phyloP scores from a whole-genome alignment of 2,888 invertebrate species.

The Cactoblastis cactorum region DNA sequence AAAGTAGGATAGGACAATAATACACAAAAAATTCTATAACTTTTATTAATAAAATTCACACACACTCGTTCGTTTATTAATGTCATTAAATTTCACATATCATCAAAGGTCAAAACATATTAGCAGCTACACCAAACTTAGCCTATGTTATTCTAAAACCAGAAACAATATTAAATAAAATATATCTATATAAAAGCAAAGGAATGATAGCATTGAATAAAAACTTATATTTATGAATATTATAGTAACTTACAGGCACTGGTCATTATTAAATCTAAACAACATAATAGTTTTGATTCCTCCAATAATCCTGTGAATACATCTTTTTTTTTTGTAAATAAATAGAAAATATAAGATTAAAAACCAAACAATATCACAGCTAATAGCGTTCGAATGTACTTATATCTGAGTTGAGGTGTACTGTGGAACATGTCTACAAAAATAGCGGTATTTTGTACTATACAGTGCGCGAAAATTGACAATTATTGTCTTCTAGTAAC shows the following conservation, averaged over 20 bases:
- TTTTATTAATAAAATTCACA: conserved; percentile 42
- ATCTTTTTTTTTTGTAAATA: conserved; percentile 21
- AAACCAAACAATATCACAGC: conserved; percentile 67
- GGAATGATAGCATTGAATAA: conserved; percentile 40
- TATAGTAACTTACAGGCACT: conserved; percentile 74
- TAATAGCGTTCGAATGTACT: conserved; percentile 20
- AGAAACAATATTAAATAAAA: conserved; percentile 28
- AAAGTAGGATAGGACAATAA: conserved; percentile 35
- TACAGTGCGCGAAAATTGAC: conserved; percentile 59
- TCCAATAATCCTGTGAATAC: conserved; percentile 28
- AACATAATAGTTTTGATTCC: conserved; percentile 29
- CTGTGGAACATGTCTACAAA: conserved; percentile 56
- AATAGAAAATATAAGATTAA: conserved; percentile 27
- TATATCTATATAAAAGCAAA: conserved; percentile 34
- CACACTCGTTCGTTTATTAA: conserved; percentile 30
- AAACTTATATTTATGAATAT: conserved; percentile 61
- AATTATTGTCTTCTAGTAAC: conserved; percentile 38
- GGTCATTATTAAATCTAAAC: conserved; percentile 39
- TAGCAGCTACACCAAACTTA: conserved; percentile 38
- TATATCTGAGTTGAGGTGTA: conserved; percentile 38
- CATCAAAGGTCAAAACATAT: conserved; percentile 30
- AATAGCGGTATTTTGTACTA: conserved; percentile 62
- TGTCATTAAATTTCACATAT: conserved; percentile 27
- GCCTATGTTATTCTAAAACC: conserved; percentile 42
- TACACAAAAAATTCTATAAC: conserved; percentile 42